Base-by-base conservation (phyloP, 2,113 vertebrate species). In the Cyrtonyx montezumae region DNA sequence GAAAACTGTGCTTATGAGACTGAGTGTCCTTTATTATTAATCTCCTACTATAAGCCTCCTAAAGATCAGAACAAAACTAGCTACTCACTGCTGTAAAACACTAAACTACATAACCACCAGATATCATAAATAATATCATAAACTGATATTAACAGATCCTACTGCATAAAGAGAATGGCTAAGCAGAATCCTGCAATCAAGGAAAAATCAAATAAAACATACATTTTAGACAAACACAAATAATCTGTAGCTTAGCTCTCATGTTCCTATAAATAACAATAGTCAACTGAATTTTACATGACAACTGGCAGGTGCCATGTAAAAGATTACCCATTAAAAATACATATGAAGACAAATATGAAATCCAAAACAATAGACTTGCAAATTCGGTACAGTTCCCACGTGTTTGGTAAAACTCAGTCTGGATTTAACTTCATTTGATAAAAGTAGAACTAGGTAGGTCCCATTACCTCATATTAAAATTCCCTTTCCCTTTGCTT, bases 11-110 rank as follows among this genome's bases (percentile, higher is more conserved):
- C 21, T 65, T 56, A 56, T 23, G 13, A 43, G 30, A 84, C 4
- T 68, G 28, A 14, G 13, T 49, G 19, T 20, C 56, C 37, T 70
- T 22, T 94, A 16, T 36, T 6, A 51, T 10, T 8, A 53, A 19
- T 13, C 28, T 42, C 16, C 45, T 53, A 3, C 4, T 49, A 75
- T 1, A 1, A 82, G 73, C 6, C 2, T 62, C 15, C 13, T 0
- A 0, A 48, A 58, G 16, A 58, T 22, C 6, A 82, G 58, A 56
- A 62, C n/a, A 79, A 59, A 90, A n/a, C 7, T n/a, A 48, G n/a
- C 23, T 40, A 7, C 14, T 76, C 6, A 49, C 30, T 62, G 42
- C 20, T 1, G 2, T 15, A 28, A 9, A 55, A 55, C 16, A 69
- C 10, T 14, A 13, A 11, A 65, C 34, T 30, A 73, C 4, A 4